Base-by-base conservation (phyloP, 2,797 vertebrate genomes). In the Scyliorhinus canicula region DNA sequence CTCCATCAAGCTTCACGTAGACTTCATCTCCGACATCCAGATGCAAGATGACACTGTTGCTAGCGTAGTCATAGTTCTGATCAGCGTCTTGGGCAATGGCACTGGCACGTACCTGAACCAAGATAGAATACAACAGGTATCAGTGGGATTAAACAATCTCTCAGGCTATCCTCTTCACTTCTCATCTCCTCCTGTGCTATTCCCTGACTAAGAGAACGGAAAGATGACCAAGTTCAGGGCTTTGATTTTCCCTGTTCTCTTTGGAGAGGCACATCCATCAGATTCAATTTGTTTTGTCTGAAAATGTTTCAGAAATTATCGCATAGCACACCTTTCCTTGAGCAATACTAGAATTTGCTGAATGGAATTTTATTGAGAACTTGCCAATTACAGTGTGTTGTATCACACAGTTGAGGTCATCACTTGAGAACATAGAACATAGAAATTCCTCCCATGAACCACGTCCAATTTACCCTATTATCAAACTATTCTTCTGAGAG, bases 1-100 rank as follows among this genome's bases (percentile, higher is more conserved):
- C 99, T 4, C 99, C 99, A 0, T 99, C 99, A 97, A 99, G 97
- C 96, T 99, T 98, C 96, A 99, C 98, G 86, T 98, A 99, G 95
- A 99, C 98, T 97, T 99, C 99, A 28, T 99, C 99, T 0, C 99
- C 99, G 95, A 99, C 98, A 55, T 99, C 99, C 97, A 99, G 97
- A 96, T 99, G 99, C 97, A 99, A 97, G 97, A 99, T 99, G 96
- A 99, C 99, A 93, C 98, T 99, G 97, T 99, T 99, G 96, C 98
- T 99, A 95, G 99, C 99, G 1, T 99, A 99, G 98, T 99, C 99
- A 69, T 99, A 99, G 97, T 99, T 99, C 97, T 99, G 99, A 96
- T 99, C 99, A 0, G 99, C 99, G 0, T 99, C 99, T 97, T 99
- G 99, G 95, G 99, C 99, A 52, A 99, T 99, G 96, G 99, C 98